A percentile compares a stretch with the other conserved stretches of the same genome.
Evolutionary conservation across 2,797 vertebrate species (phyloP).

Genomic region (Lithobates sylvaticus): DNA sequence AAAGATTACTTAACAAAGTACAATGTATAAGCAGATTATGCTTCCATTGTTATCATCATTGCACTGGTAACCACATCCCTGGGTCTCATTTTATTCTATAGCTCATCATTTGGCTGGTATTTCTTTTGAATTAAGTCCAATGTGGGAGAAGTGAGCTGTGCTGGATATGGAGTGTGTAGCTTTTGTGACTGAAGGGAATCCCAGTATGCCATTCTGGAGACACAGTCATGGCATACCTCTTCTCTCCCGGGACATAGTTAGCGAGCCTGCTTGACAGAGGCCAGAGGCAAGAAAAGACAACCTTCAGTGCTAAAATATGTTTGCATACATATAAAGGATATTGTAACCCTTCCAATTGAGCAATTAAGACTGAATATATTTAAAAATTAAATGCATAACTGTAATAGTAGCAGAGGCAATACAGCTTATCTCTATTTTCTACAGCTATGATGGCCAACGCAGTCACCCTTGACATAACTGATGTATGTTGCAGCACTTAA

Average conservation of each 20-base stretch:
- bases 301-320: slow-evolving; percentile 67
- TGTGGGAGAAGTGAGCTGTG: slow-evolving; percentile 70
- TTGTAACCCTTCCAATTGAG: slow-evolving; percentile 68
- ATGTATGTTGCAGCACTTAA: slow-evolving; percentile 21
- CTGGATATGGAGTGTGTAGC: slow-evolving; percentile 72
- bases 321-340: slow-evolving; percentile 68
- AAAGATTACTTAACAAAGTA: slow-evolving; percentile 61
- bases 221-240: slow-evolving; percentile 74
- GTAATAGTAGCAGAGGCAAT: slow-evolving; percentile 42
- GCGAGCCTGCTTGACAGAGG: slow-evolving; percentile 79
- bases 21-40: slow-evolving; percentile 70
- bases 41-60: slow-evolving; percentile 82
- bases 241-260: slow-evolving; percentile 79
- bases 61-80: slow-evolving; percentile 85
- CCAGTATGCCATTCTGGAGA: slow-evolving; percentile 73
- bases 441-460: slow-evolving; percentile 31
- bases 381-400: slow-evolving; percentile 56
- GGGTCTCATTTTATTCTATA: slow-evolving; percentile 86
- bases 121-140: slow-evolving; percentile 80
- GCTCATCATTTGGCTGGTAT: slow-evolving; percentile 88
- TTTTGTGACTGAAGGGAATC: slow-evolving; percentile 78
- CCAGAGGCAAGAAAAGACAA: slow-evolving; percentile 79
- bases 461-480: slow-evolving; percentile 25
- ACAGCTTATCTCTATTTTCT: slow-evolving; percentile 37
- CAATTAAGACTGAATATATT: slow-evolving; percentile 73